Base-by-base conservation (phyloP, 2,888 invertebrate genomes). In the Sphaeridia pumilis region DNA sequence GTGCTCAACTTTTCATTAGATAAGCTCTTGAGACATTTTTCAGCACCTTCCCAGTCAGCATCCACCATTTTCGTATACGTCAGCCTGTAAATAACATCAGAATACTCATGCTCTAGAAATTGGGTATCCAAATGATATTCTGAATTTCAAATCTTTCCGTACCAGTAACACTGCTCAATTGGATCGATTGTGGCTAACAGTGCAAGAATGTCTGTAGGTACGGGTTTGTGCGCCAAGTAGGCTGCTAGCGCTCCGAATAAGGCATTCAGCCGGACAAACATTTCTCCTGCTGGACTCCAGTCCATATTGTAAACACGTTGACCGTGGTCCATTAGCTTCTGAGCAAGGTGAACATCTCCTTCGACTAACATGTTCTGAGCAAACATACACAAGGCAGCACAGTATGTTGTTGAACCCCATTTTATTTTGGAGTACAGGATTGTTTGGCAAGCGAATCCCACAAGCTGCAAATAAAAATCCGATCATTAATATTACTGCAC, bases 291-390 rank as follows among this genome's bases (percentile, higher is more conserved):
- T 1, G 58, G 41, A 1, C 58, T 57, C 1, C 58, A 56, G 14
- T 60, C 58, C 12, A 48, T 38, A 4, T 48, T 52, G 49, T 61
- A 61, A 7, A 58, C 26, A 4, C 46, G 48, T 26, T 52, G 34
- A n/a, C 61, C 63, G 35, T 61, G 59, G 4, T 57, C 50, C 58
- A 59, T 58, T 54, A 63, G 57, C 2, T 57, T 45, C 5, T 20
- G 34, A 14, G 58, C 56, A 4, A 55, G 49, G 2, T 52, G 44
- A 2, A 53, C 46, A 27, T 60, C 57, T 7, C 61, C 63, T 45
- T 58, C 44, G 17, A 58, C 21, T 1, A 63, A 36, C 0, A 55
- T 17, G 1, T 42, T 46, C 25, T 58, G 57, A 5, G 57, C 47
- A 20, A 57, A 22, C 28, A 53, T 41, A 21, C 59, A 58, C 1